Evolutionary conservation across 2,797 vertebrate genomes (phyloP).

Genomic region (Ptychobarbus kaznakovi): DNA sequence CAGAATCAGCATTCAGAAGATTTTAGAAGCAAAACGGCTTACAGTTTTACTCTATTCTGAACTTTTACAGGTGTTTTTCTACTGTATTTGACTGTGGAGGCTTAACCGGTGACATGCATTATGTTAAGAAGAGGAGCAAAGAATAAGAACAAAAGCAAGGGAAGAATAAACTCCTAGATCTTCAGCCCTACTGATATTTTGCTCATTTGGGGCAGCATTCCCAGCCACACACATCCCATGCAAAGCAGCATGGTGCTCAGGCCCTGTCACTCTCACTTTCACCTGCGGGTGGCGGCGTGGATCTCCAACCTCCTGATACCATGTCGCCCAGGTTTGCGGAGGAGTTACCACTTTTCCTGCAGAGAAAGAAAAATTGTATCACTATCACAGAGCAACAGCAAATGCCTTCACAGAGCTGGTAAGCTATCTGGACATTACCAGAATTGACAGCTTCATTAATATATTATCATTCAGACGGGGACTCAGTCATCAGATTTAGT

Average conservation of each 20-base stretch:
- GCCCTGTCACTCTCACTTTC: constrained; percentile 75
- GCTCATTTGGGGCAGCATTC: constrained; percentile 19
- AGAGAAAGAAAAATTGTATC: constrained; percentile 30
- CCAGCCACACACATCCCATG: constrained; percentile 33
- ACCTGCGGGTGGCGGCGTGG: constrained; percentile 94
- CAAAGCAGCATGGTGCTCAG: constrained; percentile 10
- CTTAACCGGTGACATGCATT: constrained; percentile 5
- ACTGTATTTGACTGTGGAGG: not conserved
- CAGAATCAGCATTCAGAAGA: constrained; percentile 54
- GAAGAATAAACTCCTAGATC: constrained; percentile 42
- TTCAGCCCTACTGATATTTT: constrained; percentile 42
- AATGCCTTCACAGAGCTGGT: not conserved
- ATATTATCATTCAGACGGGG: not conserved
- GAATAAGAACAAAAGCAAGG: constrained; percentile 14
- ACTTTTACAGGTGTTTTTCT: not conserved
- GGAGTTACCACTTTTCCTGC: constrained; percentile 89
- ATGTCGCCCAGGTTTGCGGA: constrained; percentile 89
- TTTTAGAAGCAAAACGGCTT: not conserved
- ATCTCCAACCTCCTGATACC: constrained; percentile 89
- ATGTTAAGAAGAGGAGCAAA: constrained; percentile 5
- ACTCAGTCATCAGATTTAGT: not conserved
- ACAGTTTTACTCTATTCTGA: not conserved
- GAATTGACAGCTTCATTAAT: not conserved
- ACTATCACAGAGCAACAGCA: not conserved
- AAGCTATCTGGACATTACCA: not conserved